A percentile compares a stretch with the other conserved stretches of the same genome.
phyloP scores from a whole-genome alignment of 2,888 invertebrate genomes.

The Eristalis intricaria region DNA sequence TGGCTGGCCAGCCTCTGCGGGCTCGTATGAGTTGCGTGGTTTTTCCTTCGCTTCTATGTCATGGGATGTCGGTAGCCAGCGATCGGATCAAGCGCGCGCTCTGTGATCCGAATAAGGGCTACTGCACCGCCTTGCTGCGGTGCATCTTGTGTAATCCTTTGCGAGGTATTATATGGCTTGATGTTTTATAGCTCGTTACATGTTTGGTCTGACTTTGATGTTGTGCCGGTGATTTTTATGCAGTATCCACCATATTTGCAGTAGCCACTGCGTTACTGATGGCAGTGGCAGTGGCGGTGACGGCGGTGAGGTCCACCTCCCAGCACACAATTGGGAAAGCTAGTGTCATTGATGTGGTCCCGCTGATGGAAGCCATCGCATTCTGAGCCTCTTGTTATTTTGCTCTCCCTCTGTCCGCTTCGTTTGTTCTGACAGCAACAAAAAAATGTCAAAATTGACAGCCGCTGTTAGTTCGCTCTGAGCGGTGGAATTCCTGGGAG shows the following conservation, averaged over 20 bases:
- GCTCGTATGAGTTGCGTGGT: slow-evolving; percentile 64
- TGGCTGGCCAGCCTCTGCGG: slow-evolving; percentile 52
- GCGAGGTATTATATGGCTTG: slow-evolving; percentile 65
- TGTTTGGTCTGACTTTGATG: slow-evolving; percentile 71
- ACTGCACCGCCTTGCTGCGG: slow-evolving; percentile 68
- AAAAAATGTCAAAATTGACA: slow-evolving; percentile 70
- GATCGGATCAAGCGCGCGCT: slow-evolving; percentile 70
- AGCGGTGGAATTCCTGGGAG: slow-evolving; percentile 60
- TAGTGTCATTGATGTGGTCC: slow-evolving; percentile 65
- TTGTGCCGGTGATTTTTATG: slow-evolving; percentile 65
- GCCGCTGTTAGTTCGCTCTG: slow-evolving; percentile 55
- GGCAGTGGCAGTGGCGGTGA: neutral
- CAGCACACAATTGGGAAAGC: slow-evolving; percentile 47
- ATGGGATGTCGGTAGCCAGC: slow-evolving; percentile 62
- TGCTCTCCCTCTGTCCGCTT: neutral
- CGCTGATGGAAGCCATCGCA: slow-evolving; percentile 69
- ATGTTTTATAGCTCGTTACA: slow-evolving; percentile 72
- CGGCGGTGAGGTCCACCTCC: slow-evolving; percentile 44
- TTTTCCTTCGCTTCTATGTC: slow-evolving; percentile 61
- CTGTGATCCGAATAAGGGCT: slow-evolving; percentile 72
- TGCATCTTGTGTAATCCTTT: slow-evolving; percentile 71
- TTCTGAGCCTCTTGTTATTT: neutral
- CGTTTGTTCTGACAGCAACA: slow-evolving; percentile 47
- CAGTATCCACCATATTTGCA: slow-evolving; percentile 65
- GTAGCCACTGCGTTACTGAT: neutral